These are phyloP conservation scores for Frankliniella fusca DNA, from an alignment of 2,888 invertebrate genomes.

Conservation along the genomic window DNA sequence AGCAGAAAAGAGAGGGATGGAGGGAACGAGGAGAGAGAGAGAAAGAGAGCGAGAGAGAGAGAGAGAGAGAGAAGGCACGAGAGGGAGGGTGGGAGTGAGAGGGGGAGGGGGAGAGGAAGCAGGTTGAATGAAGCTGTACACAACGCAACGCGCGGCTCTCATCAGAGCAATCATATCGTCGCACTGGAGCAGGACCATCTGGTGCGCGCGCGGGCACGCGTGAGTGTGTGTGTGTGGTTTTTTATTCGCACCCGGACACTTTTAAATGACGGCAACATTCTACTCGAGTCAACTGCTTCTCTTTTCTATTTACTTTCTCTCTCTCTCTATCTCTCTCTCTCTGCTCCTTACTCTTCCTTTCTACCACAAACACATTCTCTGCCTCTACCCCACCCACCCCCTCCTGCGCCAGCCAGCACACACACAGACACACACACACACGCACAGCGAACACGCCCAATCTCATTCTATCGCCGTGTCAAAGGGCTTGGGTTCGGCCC, in stretches of 20 bases:
- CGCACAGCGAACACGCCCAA: background rate
- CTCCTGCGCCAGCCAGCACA: background rate
- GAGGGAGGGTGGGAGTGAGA: background rate
- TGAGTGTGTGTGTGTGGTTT: too few relatives aligned
- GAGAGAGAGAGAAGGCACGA: background rate
- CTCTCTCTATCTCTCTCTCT: slow-evolving; percentile 10
- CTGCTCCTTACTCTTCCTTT: background rate
- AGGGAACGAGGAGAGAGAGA: background rate
- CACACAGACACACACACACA: background rate
- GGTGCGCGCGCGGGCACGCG: too few relatives aligned
- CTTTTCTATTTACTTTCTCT: too few relatives aligned
- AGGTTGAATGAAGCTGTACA: background rate
- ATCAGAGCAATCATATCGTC: background rate
- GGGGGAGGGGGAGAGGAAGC: too few relatives aligned
- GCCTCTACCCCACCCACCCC: too few relatives aligned
- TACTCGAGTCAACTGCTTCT: too few relatives aligned
- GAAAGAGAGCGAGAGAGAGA: background rate
- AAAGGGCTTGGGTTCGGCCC: background rate
- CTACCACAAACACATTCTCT: background rate
- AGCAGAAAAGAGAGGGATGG: background rate
- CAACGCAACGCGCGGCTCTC: background rate
- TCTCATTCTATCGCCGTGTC: too few relatives aligned
- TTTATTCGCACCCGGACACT: too few relatives aligned
- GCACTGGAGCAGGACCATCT: background rate
- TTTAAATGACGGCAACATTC: too few relatives aligned